Base-by-base conservation (phyloP, 2,888 invertebrate genomes). In the Ochropacha duplaris region DNA sequence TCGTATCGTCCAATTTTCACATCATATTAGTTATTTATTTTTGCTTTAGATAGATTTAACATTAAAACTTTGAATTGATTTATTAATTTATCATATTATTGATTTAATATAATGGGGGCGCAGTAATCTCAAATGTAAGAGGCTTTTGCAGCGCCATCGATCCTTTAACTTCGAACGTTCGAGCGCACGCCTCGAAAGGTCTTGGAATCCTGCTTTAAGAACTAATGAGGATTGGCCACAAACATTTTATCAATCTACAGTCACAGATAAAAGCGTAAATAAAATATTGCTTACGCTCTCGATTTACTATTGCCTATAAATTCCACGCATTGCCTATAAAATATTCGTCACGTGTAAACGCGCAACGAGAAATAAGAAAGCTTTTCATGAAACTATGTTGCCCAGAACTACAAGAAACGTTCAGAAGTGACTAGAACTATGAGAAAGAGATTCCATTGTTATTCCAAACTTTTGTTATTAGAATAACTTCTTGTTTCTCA, bases 61-160 rank as follows among this genome's bases (percentile, higher is more conserved):
- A 4, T 24, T 24, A 31, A 31, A 31, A 31, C 14, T 14, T 34
- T 12, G 4, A 28, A 28, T 14, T 34, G 34, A 34, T 34, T 34
- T 11, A 34, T 34, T 12, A 2, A 2, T 14, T 34, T 34, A 34
- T 28, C 8, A 5, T 39, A 6, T 19, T 1, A 19, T 1, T 19
- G 14, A 8, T 44, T 44, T 4, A 6, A 5, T 16, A 19, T 19
- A 19, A 19, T 44, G 19, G 44, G 19, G n/a, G 19, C 3, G 1
- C 14, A 16, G 8, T 2, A 44, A 44, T 19, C 4, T 36, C n/a
- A 54, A 50, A 57, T 56, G 56, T 54, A 59, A 57, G 54, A 19
- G 44, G 22, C 49, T 14, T 49, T 44, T 44, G 44, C 44, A 44
- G 44, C 44, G 44, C 19, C 44, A 44, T 9, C n/a, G 44, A 19